Percentiles rank a stretch among this genome's conserved stretches.
These are phyloP conservation scores for Xylophagus ater DNA, from an alignment of 2,888 invertebrate species.

Conservation along the genomic window DNA sequence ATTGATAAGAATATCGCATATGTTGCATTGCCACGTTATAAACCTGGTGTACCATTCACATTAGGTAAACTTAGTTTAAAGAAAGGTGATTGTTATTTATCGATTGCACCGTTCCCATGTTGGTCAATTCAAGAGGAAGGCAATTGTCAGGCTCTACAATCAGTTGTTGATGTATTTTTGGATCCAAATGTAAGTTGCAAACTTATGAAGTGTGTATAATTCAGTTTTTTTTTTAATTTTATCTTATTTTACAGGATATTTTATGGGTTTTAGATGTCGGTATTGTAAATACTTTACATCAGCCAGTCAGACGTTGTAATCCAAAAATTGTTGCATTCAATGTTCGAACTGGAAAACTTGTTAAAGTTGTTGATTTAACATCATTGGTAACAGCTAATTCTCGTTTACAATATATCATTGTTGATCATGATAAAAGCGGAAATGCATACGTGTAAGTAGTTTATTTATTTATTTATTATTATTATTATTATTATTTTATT, in stretches of 20 bases:
- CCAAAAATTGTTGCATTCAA: constrained; percentile 52
- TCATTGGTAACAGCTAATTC: constrained; percentile 42
- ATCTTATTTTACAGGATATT: constrained; percentile 33
- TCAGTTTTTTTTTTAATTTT: neutral
- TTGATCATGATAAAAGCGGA: constrained; percentile 46
- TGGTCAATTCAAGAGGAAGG: constrained; percentile 61
- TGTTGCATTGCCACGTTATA: constrained; percentile 49
- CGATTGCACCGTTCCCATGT: constrained; percentile 51
- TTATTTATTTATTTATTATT: no score
- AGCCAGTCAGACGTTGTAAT: constrained; percentile 45
- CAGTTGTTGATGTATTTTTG: constrained; percentile 53
- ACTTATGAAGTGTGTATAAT: neutral
- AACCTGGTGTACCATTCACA: constrained; percentile 50
- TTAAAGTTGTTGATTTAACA: constrained; percentile 47
- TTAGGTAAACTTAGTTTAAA: constrained; percentile 45
- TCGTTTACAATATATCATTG: constrained; percentile 47
- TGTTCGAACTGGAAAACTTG: constrained; percentile 45
- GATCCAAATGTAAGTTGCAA: constrained; percentile 42
- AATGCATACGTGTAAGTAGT: constrained; percentile 37
- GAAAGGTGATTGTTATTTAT: constrained; percentile 41
- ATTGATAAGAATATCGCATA: constrained; percentile 47
- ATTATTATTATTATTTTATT: no score
- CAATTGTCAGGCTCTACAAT: constrained; percentile 56
- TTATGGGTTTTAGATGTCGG: constrained; percentile 52
- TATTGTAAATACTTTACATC: constrained; percentile 47